Conservation (phyloP, 2,113 vertebrate genomes). For the Chionis minor region DNA sequence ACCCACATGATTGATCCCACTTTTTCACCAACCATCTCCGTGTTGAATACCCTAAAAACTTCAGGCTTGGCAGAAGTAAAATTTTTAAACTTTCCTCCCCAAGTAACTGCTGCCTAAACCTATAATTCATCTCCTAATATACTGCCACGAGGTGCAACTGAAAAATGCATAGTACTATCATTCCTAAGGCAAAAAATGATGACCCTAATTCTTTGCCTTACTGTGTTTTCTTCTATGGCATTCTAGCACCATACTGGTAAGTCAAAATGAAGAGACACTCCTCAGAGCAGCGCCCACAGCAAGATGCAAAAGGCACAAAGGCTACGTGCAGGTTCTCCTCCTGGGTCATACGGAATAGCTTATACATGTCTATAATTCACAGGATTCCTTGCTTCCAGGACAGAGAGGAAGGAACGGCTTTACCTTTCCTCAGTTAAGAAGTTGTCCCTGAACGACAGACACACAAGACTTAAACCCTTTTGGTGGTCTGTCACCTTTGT, state of each 20-base stretch:
- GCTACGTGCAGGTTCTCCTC: fast-evolving
- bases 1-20: neutral
- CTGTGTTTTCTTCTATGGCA: neutral
- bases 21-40: neutral
- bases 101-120: neutral
- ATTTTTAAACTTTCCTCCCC: neutral
- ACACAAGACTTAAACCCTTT: neutral
- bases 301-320: neutral
- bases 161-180: neutral
- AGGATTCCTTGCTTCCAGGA: neutral
- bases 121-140: neutral
- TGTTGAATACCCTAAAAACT: neutral
- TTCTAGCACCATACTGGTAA: neutral
- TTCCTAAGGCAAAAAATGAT: neutral
- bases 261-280: neutral
- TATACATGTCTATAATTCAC: fast-evolving
- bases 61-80: neutral
- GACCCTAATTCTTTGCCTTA: neutral
- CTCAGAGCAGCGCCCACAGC: neutral
- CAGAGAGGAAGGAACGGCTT: neutral
- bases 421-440: neutral
- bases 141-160: neutral
- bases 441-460: neutral
- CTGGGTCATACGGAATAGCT: neutral
- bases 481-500: neutral